A percentile compares a stretch with the other conserved stretches of the same genome.
Conservation (phyloP, 2,113 vertebrate genomes). For the Crocuta crocuta region DNA sequence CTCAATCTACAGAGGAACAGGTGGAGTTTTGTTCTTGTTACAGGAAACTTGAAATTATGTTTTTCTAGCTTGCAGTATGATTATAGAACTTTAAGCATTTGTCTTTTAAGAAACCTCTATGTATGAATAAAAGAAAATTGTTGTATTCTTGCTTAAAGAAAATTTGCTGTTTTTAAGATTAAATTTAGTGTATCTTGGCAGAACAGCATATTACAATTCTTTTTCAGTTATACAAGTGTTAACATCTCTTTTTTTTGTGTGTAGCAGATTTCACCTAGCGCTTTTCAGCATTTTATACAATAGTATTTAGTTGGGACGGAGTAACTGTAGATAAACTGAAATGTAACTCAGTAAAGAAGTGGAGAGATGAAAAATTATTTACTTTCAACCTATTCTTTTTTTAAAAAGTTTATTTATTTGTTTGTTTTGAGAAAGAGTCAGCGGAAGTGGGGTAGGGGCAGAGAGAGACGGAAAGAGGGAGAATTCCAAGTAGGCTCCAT, state of each 20-base stretch:
- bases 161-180: constrained; percentile 17
- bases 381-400: not conserved
- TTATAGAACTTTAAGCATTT: constrained; percentile 21
- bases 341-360: constrained; percentile 24
- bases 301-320: constrained; percentile 22
- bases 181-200: not conserved
- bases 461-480: too few species aligned
- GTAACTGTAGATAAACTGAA: constrained; percentile 27
- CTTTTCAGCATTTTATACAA: constrained; percentile 1
- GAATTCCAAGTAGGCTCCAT: too few species aligned
- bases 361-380: not conserved
- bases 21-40: not conserved
- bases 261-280: not conserved
- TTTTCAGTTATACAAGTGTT: constrained; percentile 20
- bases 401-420: too few species aligned
- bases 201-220: not conserved
- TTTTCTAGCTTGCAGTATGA: constrained; percentile 24
- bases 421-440: too few species aligned
- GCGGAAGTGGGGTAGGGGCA: too few species aligned
- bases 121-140: not conserved
- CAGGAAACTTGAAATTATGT: not conserved
- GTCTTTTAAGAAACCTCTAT: not conserved
- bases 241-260: not conserved
- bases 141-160: constrained; percentile 20
- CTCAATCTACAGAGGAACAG: not conserved